Base-by-base conservation (phyloP, 2,888 invertebrate species). In the Ophioninae sp. region DNA sequence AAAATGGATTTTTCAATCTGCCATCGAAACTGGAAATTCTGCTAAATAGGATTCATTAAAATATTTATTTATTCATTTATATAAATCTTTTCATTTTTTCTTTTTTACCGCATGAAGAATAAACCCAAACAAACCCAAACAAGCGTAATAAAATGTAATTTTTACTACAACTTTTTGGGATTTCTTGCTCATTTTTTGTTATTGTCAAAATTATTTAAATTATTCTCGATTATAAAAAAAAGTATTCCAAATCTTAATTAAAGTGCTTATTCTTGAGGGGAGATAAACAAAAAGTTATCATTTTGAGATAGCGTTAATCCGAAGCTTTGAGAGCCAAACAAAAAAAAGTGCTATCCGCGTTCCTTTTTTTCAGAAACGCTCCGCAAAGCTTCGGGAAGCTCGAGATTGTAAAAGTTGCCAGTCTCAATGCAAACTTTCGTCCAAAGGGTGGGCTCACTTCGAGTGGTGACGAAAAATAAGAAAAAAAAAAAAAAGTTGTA, bases 351-450 rank as follows among this genome's bases (percentile, higher is more conserved):
- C 61, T 63, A 51, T 30, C 20, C 23, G n/a, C 58, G n/a, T 23
- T 6, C 37, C 9, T 23, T 6, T 2, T 56, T 8, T 44, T 58
- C 23, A 39, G 20, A 64, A 73, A 81, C 30, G 30, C 9, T 44
- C 37, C 30, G n/a, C 51, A 51, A 68, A 68, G 56, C 59, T 30
- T 44, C 51, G 61, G 37, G 63, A 44, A 64, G 67, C 64, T 68
- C 73, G 68, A 82, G 81, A 85, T 81, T 81, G 81, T 74, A 78
- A 83, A 84, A 81, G 81, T 84, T 85, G 56, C 41, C 37, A 69
- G 59, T 82, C 74, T 82, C 69, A 63, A 68, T 74, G 63, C 63
- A 78, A 82, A n/a, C 74, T 82, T 78, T 78, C n/a, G 61, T 41
- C 22, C 72, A 30, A 72, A 72, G 65, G 61, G 44, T 72, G 78